These are phyloP conservation scores for Orthosia incerta DNA, from an alignment of 2,888 invertebrate genomes.

Conservation along the genomic window DNA sequence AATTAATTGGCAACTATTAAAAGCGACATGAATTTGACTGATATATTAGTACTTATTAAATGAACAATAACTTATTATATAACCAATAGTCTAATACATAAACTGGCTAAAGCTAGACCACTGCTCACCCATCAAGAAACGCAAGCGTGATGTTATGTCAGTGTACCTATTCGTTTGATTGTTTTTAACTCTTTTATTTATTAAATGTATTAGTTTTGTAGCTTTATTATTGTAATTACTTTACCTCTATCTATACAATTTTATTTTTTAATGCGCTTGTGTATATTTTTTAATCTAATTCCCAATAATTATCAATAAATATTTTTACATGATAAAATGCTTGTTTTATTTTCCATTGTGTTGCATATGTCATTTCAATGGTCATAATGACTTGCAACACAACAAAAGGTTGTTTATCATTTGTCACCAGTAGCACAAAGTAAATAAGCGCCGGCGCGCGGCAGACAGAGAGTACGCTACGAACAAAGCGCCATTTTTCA, in stretches of 20 bases:
- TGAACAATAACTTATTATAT: constrained; percentile 25
- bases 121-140: too few relatives aligned
- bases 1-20: not conserved
- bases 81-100: not conserved
- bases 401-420: too few relatives aligned
- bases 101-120: too few relatives aligned
- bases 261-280: constrained; percentile 16
- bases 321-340: constrained; percentile 15
- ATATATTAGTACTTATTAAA: constrained; percentile 40
- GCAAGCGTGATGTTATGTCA: not conserved
- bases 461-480: too few relatives aligned
- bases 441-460: too few relatives aligned
- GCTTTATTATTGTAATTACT: constrained; percentile 10
- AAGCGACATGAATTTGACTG: constrained; percentile 17
- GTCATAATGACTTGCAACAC: too few relatives aligned
- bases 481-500: too few relatives aligned
- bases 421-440: too few relatives aligned
- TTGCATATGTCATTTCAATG: too few relatives aligned
- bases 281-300: constrained; percentile 21
- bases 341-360: constrained; percentile 2
- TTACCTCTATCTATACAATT: not conserved
- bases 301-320: constrained; percentile 41
- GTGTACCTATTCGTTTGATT: not conserved
- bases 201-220: constrained; percentile 1
- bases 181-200: not conserved